Evolutionary conservation across 1,140 invertebrate genomes (phyloP).

Genomic region (Hypothenemus hampei): DNA sequence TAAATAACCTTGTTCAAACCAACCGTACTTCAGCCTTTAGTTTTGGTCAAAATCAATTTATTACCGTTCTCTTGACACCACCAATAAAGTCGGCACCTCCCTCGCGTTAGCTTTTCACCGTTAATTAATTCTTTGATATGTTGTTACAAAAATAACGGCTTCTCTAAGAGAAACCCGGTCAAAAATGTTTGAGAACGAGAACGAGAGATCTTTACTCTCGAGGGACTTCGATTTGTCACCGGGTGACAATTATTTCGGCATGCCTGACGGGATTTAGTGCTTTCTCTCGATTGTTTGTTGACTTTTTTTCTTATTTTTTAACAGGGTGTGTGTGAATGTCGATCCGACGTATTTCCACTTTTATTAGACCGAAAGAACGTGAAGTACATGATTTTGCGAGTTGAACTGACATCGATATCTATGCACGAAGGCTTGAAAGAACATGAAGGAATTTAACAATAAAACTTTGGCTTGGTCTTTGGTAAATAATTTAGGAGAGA

Average conservation of each 20-base stretch:
- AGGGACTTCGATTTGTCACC: constrained; percentile 11
- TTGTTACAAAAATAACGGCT: constrained; percentile 14
- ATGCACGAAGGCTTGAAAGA: no score
- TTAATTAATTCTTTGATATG: constrained; percentile 23
- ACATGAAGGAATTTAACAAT: no score
- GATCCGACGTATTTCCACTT: no score
- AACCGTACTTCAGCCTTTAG: no score
- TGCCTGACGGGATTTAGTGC: constrained; percentile 3
- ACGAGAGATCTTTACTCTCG: no score
- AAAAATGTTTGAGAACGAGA: constrained; percentile 14
- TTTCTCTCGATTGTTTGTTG: not conserved
- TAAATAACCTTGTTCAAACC: no score
- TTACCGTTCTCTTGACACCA: constrained; percentile 1
- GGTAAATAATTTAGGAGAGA: no score
- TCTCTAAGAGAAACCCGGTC: not conserved
- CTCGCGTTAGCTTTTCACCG: constrained; percentile 7
- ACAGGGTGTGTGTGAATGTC: no score
- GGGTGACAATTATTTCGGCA: constrained; percentile 13
- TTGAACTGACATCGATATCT: no score
- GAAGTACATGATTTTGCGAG: no score
- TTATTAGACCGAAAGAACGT: no score
- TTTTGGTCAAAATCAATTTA: constrained; percentile 11
- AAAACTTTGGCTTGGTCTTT: no score
- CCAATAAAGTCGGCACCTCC: constrained; percentile 13
- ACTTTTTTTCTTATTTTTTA: constrained; percentile 1